Conservation (phyloP, 2,113 vertebrate species). For the Microcebus griseorufus region DNA sequence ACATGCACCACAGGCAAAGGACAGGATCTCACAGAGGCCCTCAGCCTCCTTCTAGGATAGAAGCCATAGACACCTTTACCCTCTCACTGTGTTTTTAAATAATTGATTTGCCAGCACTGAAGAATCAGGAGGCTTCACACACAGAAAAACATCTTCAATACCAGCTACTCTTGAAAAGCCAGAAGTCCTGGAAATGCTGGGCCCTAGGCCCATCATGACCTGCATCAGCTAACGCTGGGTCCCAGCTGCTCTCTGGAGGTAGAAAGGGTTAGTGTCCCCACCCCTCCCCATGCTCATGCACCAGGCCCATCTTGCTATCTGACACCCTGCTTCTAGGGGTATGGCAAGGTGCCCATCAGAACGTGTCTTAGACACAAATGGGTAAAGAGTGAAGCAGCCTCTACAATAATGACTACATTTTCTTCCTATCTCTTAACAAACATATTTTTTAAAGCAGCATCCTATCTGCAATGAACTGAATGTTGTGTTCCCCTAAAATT, state of each 20-base stretch:
- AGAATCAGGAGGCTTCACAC: background rate
- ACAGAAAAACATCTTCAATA: background rate
- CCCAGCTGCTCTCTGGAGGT: background rate
- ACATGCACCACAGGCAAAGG: background rate
- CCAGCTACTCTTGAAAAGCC: background rate
- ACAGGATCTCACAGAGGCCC: background rate
- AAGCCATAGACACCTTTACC: background rate
- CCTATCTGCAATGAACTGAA: background rate
- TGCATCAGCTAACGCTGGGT: rapidly evolving
- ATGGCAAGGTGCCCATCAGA: background rate
- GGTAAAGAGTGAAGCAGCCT: background rate
- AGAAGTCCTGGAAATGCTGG: background rate
- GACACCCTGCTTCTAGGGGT: background rate
- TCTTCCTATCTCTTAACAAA: background rate
- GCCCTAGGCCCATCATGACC: background rate
- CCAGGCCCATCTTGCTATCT: background rate
- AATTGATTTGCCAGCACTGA: too few species aligned
- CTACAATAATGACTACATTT: background rate
- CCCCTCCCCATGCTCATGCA: too few species aligned
- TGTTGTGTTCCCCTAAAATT: background rate
- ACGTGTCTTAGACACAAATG: background rate
- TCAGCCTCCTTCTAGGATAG: background rate
- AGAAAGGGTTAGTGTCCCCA: too few species aligned
- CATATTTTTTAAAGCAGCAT: background rate
- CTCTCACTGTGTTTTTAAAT: background rate